Conservation (phyloP, 1,140 invertebrate species). For the Atta texana region DNA sequence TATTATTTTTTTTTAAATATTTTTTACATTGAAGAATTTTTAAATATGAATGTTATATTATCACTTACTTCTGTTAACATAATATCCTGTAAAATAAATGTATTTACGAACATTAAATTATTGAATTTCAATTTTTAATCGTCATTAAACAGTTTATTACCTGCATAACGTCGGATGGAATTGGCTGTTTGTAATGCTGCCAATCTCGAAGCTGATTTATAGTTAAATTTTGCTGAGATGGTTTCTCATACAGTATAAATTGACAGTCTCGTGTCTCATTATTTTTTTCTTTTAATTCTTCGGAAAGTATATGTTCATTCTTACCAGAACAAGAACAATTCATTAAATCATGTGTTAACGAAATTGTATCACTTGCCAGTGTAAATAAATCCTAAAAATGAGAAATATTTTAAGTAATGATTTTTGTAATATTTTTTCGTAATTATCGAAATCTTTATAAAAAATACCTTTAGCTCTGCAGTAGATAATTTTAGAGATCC, state of each 20-base stretch:
- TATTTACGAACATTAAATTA: background rate
- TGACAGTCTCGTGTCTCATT: slow-evolving; percentile 70
- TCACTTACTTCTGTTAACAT: slow-evolving; percentile 76
- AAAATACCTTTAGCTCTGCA: slow-evolving; percentile 79
- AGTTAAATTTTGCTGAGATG: slow-evolving; percentile 76
- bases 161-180: slow-evolving; percentile 76
- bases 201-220: slow-evolving; percentile 81
- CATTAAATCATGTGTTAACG: slow-evolving; percentile 82
- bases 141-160: slow-evolving; percentile 62
- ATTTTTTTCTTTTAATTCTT: slow-evolving; percentile 27
- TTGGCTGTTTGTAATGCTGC: slow-evolving; percentile 80
- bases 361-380: slow-evolving; percentile 75
- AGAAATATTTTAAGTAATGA: slow-evolving; percentile 32
- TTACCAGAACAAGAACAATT: slow-evolving; percentile 77
- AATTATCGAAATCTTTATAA: slow-evolving; percentile 14
- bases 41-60: slow-evolving; percentile 81
- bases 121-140: background rate
- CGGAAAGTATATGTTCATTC: background rate
- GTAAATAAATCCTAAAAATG: slow-evolving; percentile 81
- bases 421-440: background rate
- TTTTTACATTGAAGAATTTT: slow-evolving; percentile 74
- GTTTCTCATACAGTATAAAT: slow-evolving; percentile 70
- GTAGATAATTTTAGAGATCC: slow-evolving; percentile 77
- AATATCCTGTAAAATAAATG: slow-evolving; percentile 77
- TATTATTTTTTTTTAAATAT: background rate